These are phyloP conservation scores for Parazoanthus swiftii DNA, from an alignment of 92 coral and sea anemone species.

Conservation along the genomic window DNA sequence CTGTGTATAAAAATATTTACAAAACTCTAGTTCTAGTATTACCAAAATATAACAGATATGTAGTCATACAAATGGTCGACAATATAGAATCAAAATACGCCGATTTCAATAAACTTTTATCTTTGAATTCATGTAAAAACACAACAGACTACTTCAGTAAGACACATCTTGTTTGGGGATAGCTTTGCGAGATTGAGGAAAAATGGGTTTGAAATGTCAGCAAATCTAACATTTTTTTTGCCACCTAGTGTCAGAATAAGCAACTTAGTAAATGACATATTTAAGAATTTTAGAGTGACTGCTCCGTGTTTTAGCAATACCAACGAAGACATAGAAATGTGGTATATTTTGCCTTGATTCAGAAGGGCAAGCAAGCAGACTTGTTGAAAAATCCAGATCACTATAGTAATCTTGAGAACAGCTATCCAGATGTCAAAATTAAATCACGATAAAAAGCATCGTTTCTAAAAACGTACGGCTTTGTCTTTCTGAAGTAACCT, in stretches of 20 bases:
- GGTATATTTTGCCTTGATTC: too few species aligned
- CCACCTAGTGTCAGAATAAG: neutral
- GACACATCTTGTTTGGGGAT: neutral
- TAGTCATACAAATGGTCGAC: slow-evolving; percentile 14
- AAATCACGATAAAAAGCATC: neutral
- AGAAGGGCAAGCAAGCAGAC: too few species aligned
- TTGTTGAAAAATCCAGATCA: neutral
- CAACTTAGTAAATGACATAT: neutral
- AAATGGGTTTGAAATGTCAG: neutral
- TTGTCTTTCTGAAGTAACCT: slow-evolving; percentile 12
- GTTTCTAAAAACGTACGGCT: too few species aligned
- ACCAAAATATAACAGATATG: slow-evolving; percentile 27
- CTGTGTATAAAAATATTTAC: slow-evolving; percentile 44
- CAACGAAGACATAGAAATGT: too few species aligned
- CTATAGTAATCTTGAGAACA: neutral
- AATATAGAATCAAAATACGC: slow-evolving; percentile 22
- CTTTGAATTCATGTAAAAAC: slow-evolving; percentile 15
- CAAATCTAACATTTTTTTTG: neutral
- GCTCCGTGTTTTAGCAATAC: too few species aligned
- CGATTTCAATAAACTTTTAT: slow-evolving; percentile 24
- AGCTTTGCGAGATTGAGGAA: too few species aligned
- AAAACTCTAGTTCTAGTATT: slow-evolving; percentile 27
- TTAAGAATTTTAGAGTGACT: too few species aligned
- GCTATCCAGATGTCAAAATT: neutral
- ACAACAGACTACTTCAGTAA: neutral